Percentiles rank a stretch among this genome's conserved stretches.
Evolutionary conservation across 2,888 invertebrate species (phyloP).

Genomic region (Nemotelus pantherinus): DNA sequence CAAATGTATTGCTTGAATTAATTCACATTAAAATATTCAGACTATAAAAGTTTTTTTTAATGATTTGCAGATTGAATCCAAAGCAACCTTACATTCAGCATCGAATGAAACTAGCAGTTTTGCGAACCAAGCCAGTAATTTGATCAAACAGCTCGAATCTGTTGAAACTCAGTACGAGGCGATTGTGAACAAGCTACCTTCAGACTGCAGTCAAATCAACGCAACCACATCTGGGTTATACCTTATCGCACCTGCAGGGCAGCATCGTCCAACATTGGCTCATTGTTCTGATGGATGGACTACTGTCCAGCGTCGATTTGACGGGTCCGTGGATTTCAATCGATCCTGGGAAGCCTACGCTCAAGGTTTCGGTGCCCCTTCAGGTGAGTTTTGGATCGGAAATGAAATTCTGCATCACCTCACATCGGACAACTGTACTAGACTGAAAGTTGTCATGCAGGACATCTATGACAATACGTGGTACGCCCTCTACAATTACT

Average conservation of each 20-base stretch:
- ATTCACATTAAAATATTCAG: too few relatives aligned
- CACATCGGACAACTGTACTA: conserved; percentile 80
- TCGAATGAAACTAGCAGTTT: conserved; percentile 53
- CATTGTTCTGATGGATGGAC: conserved; percentile 79
- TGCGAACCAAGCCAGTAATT: conserved; percentile 57
- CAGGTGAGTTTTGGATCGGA: conserved; percentile 89
- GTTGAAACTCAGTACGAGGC: conserved; percentile 83
- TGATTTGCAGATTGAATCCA: conserved; percentile 52
- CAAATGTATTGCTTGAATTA: too few relatives aligned
- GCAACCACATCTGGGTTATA: conserved; percentile 72
- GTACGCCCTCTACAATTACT: conserved; percentile 81
- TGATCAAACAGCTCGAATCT: conserved; percentile 70
- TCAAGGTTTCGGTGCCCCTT: conserved; percentile 80
- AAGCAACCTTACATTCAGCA: conserved; percentile 57
- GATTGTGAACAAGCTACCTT: conserved; percentile 80
- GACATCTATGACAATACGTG: conserved; percentile 85
- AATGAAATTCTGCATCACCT: conserved; percentile 83
- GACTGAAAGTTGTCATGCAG: conserved; percentile 81
- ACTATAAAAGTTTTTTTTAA: too few relatives aligned
- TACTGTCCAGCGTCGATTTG: conserved; percentile 81
- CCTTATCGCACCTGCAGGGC: conserved; percentile 77
- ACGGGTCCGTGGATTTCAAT: conserved; percentile 89
- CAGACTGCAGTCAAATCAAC: conserved; percentile 77
- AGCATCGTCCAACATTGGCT: conserved; percentile 75
- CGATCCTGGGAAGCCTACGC: conserved; percentile 85